phyloP scores from a whole-genome alignment of 1,140 invertebrate genomes.

The Penaeus chinensis region DNA sequence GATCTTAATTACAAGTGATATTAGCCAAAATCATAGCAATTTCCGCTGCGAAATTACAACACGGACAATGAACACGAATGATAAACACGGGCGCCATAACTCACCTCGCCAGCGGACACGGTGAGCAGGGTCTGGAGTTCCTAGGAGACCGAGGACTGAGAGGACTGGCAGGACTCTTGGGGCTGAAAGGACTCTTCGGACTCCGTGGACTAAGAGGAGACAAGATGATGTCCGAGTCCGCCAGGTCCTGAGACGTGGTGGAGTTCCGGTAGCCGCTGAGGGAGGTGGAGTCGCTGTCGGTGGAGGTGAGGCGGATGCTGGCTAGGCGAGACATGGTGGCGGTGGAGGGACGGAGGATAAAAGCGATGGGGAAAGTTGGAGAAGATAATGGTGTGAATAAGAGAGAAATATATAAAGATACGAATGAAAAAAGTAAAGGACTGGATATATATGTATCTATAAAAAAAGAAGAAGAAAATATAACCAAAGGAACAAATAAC shows the following conservation, averaged over 20 bases:
- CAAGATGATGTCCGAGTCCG: constrained; percentile 49
- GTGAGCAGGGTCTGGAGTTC: constrained; percentile 60
- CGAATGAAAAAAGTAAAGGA: too few species aligned
- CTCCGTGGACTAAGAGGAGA: constrained; percentile 56
- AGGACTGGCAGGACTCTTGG: constrained; percentile 39
- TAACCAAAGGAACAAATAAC: too few species aligned
- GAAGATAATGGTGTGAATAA: too few species aligned
- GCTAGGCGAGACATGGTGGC: constrained; percentile 50
- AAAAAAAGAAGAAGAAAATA: too few species aligned
- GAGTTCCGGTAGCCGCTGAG: constrained; percentile 57
- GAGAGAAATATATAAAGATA: too few species aligned
- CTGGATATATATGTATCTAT: too few species aligned
- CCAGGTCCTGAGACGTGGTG: constrained; percentile 56
- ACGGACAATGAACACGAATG: too few species aligned
- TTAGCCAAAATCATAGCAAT: too few species aligned
- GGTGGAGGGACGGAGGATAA: not conserved
- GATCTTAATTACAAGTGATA: too few species aligned
- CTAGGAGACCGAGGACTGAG: constrained; percentile 27
- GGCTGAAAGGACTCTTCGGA: constrained; percentile 41
- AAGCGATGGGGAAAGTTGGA: not conserved
- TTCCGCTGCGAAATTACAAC: too few species aligned
- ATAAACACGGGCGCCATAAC: not conserved
- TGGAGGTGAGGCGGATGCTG: constrained; percentile 57
- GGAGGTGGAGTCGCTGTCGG: constrained; percentile 51
- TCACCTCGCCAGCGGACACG: constrained; percentile 48